Base-by-base conservation (phyloP, 1,140 invertebrate genomes). In the Sesamia nonagrioides region DNA sequence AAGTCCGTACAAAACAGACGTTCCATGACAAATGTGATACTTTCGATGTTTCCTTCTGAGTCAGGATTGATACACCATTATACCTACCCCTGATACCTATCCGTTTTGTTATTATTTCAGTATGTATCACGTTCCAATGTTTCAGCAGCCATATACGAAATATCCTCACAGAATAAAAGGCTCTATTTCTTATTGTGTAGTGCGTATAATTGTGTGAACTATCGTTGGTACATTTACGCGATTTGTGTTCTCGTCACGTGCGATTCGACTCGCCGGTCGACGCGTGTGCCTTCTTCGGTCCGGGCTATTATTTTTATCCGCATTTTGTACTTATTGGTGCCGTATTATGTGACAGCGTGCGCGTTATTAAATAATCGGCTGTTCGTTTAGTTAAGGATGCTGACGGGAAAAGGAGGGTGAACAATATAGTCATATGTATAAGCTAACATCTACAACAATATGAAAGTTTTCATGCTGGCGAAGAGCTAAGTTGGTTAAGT, bases 81-180 rank as follows among this genome's bases (percentile, higher is more conserved):
- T 60, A 63, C 17, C 66, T 48, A 76, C 66, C 73, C 77, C 58
- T 35, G 54, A 71, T 78, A 54, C 60, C 50, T 78, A 72, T 80
- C 72, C 69, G 69, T 80, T 78, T 81, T 86, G 83, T 89, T 88
- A 86, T 91, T 91, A 91, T 92, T 90, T 89, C 83, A 80, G 84
- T 88, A 79, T 86, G 77, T 83, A 79, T 86, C 88, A 89, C 87
- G 87, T 90, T 66, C 83, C 61, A 33, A 84, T 84, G 66, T 81
- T 83, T 83, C 78, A 80, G 82, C 82, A 11, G 11, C 45, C 33
- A 7, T 50, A 48, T 21, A 58, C 6, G 9, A 33, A 58, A 77
- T 80, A 80, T 66, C 68, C 78, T 61, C 72, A 86, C 79, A 80
- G 75, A 82, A 74, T 75, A 85, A 85, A 77, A 35, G 13, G 52